Evolutionary conservation across 2,888 invertebrate genomes (phyloP).

Genomic region (Chorisops tibialis): DNA sequence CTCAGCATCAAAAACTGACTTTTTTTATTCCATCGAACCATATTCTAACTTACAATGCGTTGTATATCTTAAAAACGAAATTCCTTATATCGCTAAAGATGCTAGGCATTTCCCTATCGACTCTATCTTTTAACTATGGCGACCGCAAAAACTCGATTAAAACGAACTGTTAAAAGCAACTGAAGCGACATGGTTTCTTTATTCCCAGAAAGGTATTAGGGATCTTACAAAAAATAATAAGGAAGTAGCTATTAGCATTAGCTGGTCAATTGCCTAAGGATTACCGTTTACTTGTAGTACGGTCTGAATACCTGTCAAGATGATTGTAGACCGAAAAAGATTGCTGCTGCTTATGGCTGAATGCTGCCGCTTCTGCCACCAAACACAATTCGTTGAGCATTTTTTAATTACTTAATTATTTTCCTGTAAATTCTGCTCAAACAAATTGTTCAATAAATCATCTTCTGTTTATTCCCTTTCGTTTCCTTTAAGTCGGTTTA

Average conservation of each 20-base stretch:
- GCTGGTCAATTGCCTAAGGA: neutral
- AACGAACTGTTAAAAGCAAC: constrained; percentile 3
- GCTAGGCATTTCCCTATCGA: neutral
- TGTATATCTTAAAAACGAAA: too few relatives aligned
- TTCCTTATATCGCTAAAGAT: too few relatives aligned
- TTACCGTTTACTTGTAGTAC: neutral
- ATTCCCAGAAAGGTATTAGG: too few relatives aligned
- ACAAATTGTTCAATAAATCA: constrained; percentile 27
- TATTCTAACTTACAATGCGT: too few relatives aligned
- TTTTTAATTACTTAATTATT: constrained; percentile 32
- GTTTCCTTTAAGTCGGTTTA: neutral
- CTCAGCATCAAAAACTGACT: too few relatives aligned
- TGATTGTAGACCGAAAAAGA: neutral
- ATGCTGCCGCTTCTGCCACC: too few relatives aligned
- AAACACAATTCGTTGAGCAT: neutral
- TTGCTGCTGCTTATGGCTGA: neutral
- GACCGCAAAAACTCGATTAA: constrained; percentile 19
- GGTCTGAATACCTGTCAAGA: neutral
- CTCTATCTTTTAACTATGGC: neutral
- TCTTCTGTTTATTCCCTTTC: constrained; percentile 26
- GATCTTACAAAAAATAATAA: constrained; percentile 10
- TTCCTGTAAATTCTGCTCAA: constrained; percentile 21
- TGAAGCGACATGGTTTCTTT: neutral
- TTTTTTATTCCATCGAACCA: too few relatives aligned
- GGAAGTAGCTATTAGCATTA: constrained; percentile 13